Percentiles rank a stretch among this genome's conserved stretches.
phyloP scores from a whole-genome alignment of 2,113 vertebrate species.

The Varanus salvator region DNA sequence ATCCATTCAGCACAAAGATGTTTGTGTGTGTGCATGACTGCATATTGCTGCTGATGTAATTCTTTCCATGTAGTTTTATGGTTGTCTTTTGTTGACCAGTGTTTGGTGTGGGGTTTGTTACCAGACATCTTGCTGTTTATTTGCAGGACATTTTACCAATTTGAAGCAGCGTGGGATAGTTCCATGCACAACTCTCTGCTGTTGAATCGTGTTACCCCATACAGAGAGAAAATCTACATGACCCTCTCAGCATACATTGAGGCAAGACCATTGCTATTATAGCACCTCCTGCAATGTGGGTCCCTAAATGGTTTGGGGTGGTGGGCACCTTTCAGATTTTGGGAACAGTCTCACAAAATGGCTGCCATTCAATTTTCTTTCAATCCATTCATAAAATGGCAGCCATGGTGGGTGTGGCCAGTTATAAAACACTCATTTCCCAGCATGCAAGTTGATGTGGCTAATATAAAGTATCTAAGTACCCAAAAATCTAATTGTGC shows the following conservation, averaged over 20 bases:
- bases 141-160: constrained; percentile 93
- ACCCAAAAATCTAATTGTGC: too few relatives aligned
- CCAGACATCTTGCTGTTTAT: constrained; percentile 40
- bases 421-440: too few relatives aligned
- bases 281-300: fast-evolving
- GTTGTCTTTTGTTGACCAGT: background rate
- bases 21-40: constrained; percentile 49
- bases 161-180: constrained; percentile 96
- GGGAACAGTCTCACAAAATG: too few relatives aligned
- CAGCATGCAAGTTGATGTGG: too few relatives aligned
- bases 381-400: too few relatives aligned
- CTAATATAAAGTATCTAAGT: too few relatives aligned
- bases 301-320: too few relatives aligned
- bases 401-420: too few relatives aligned
- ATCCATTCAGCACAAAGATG: constrained; percentile 52
- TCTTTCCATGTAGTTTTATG: fast-evolving
- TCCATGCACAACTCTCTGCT: constrained; percentile 98
- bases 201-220: constrained; percentile 94
- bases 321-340: too few relatives aligned
- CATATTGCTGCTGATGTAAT: constrained; percentile 52
- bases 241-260: constrained; percentile 96
- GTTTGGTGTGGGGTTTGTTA: constrained; percentile 7
- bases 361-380: too few relatives aligned
- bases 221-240: constrained; percentile 98
- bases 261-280: constrained; percentile 71